These are phyloP conservation scores for human (Homo sapiens) DNA, from an alignment of 2,113 vertebrate genomes.

Conservation along the genomic window GRCh38 chr20:18609501-18610000, in stretches of 20 bases:
- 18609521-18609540: not conserved
- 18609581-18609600: not conserved
- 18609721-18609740: not conserved
- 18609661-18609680: constrained; percentile 4
- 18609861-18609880: not conserved
- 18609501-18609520: not conserved
- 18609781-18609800: not conserved
- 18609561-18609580: not conserved
- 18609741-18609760: not conserved
- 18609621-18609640: not conserved
- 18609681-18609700: not conserved
- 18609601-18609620: not conserved
- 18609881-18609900: not conserved
- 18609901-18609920: not conserved
- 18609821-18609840: not conserved
- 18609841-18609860: not conserved
- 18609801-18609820: not conserved
- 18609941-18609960: not conserved
- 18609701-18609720: not conserved
- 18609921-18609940: constrained; percentile 6
- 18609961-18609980: constrained; percentile 41
- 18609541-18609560: not conserved
- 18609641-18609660: not conserved
- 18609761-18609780: not conserved
- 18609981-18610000: not conserved